Conservation (phyloP, 2,797 vertebrate species). For the Ceyx erithaca region DNA sequence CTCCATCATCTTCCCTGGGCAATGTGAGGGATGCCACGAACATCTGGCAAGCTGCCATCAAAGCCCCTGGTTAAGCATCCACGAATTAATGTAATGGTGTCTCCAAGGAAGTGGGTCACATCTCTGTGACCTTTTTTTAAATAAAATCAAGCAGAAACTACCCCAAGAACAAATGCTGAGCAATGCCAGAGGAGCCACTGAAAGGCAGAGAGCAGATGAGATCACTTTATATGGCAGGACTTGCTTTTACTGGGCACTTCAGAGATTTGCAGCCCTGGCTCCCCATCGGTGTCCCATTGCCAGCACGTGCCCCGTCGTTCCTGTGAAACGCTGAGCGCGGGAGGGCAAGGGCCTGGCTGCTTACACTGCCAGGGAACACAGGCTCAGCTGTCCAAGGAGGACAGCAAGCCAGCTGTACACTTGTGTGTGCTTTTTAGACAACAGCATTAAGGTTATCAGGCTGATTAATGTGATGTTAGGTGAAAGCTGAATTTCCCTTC, state of each 20-base stretch:
- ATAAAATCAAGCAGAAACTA: neutral
- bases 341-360: neutral
- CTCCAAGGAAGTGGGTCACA: neutral
- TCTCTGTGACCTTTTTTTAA: neutral
- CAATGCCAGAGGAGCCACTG: neutral
- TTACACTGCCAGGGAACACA: neutral
- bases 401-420: constrained; percentile 19
- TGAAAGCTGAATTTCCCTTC: constrained; percentile 50
- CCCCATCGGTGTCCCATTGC: accelerated
- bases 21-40: neutral
- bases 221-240: neutral
- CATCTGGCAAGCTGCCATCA: neutral
- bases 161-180: neutral
- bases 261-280: neutral
- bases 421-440: constrained; percentile 10
- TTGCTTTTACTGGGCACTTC: neutral
- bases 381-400: neutral
- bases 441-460: constrained; percentile 27
- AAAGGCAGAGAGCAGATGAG: neutral
- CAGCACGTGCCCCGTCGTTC: neutral
- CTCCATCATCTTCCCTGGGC: neutral
- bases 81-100: neutral
- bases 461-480: constrained; percentile 57
- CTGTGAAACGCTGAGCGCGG: neutral
- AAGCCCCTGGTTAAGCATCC: neutral